Base-by-base conservation (phyloP, 2,113 vertebrate species). In the Eleginops maclovinus region DNA sequence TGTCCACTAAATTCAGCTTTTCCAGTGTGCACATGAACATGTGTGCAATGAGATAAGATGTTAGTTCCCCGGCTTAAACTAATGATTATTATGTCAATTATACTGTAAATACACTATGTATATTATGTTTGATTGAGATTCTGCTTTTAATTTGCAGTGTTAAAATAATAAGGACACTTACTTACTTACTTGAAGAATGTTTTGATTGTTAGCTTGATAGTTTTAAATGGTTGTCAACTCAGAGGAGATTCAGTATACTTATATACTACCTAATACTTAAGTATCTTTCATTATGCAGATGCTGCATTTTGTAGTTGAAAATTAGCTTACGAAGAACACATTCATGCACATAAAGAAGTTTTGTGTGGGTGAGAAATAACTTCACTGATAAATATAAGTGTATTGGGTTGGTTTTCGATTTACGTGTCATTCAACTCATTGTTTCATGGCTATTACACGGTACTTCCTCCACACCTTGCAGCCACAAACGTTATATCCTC, bases 1-100 rank as follows among this genome's bases (percentile, higher is more conserved):
- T 3, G 47, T 72, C 21, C 51, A 68, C 16, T 46, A 16, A 59
- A 53, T 64, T 15, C 68, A 70, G 74, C 21, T 47, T 64, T 75
- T 83, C 28, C 60, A 65, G 14, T 24, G 19, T 4, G 58, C n/a
- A 46, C 28, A 21, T 21, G 4, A 5, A 53, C 5, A 0, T 19
- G n/a, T 53, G 55, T 64, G 24, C 31, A 36, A 36, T 36, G 31
- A 36, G 31, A 36, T 36, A 36, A 36, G 31, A 36, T 36, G 1
- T 36, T 36, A 53, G 54, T 46, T 9, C 31, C 31, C 31, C 8
- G 4, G 9, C 16, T 26, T 24, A 3, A 51, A 12, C 15, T 51
- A 24, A 13, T 53, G 2, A 31, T 10, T 21, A 31, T 54, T n/a
- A 2, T 4, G 31, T 4, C 31, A 16, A 10, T 26, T 14, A n/a